phyloP scores from a whole-genome alignment of 2,888 invertebrate species.

The Drosophila macrospina region DNA sequence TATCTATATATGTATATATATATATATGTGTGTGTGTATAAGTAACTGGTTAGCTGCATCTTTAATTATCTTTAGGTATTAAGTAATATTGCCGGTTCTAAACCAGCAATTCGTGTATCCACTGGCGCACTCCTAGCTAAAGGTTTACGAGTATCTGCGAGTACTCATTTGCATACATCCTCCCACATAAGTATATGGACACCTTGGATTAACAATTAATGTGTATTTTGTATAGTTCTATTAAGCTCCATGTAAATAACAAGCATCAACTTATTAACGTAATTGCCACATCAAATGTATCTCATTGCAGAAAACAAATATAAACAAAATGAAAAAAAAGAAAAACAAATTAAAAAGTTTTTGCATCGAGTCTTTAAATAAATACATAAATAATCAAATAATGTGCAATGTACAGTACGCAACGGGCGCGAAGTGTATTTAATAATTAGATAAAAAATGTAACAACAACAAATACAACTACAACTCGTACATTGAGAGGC shows the following conservation, averaged over 20 bases:
- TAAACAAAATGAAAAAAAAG: conserved; percentile 2
- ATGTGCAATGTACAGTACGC: conserved; percentile 42
- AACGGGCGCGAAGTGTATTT: conserved; percentile 31
- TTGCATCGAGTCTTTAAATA: conserved; percentile 53
- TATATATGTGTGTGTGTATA: conserved; percentile 16
- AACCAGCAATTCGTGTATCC: conserved; percentile 37
- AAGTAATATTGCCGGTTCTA: conserved; percentile 39
- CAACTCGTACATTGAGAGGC: conserved; percentile 27
- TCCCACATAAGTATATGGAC: conserved; percentile 4
- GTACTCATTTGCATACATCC: conserved; percentile 8
- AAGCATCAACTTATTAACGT: conserved; percentile 57
- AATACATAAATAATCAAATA: conserved; percentile 55
- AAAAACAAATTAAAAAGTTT: conserved; percentile 11
- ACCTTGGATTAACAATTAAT: conserved; percentile 55
- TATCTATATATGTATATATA: conserved; percentile 20
- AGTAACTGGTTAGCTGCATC: conserved; percentile 30
- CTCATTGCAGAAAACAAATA: conserved; percentile 27
- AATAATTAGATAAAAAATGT: conserved; percentile 58
- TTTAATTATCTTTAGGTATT: conserved; percentile 20
- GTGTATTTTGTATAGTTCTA: conserved; percentile 64
- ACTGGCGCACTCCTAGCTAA: conserved; percentile 7
- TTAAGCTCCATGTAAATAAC: conserved; percentile 67
- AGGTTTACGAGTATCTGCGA: conserved; percentile 8
- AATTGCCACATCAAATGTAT: conserved; percentile 61
- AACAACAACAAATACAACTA: conserved; percentile 4